Evolutionary conservation across 2,113 vertebrate genomes (phyloP), one percentile per base, ranked within the genome.

Genomic region (Parus major): DNA sequence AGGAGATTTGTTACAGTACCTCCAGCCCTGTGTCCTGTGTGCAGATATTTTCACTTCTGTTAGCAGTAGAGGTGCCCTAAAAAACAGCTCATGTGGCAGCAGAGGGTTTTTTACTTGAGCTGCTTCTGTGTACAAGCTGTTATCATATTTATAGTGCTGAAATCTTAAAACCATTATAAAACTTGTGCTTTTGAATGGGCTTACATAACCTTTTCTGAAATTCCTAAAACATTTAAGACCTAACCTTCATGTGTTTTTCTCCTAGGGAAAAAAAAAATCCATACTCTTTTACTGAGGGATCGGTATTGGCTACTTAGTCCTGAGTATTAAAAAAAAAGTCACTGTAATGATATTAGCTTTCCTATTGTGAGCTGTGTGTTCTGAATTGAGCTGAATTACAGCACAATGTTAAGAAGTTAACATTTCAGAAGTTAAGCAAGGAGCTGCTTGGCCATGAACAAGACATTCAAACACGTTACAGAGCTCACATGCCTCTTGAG

Each of bases 1-100:
- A 5, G 36, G 36, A 12, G 27, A 41, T 73, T 88, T 85, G 66
- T 41, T 87, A 53, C 5, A 35, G 13, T 33, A 83, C 39, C 19
- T 78, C 31, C 65, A 53, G 41, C 31, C 27, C 11, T 2, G 2
- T 0, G 7, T 25, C 20, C 33, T 3, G 1, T n/a, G n/a, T n/a
- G 64, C 41, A 23, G 0, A 0, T 31, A 12, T 11, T 86, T 75
- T 77, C 55, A 77, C 15, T 71, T 91, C n/a, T 42, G 11, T 65
- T 41, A 57, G 31, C 29, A 22, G 24, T 3, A 42, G n/a, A 81
- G 14, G 25, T 71, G 86, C 57, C 56, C 25, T 55, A 63, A 61
- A 42, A 35, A 27, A 13, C 41, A 61, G 50, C 35, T 33, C 13
- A 35, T 27, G 23, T 25, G 69, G 21, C n/a, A 71, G 14, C 44